Evolutionary conservation across 2,113 vertebrate genomes (phyloP).

Genomic region (Blennius ocellaris): DNA sequence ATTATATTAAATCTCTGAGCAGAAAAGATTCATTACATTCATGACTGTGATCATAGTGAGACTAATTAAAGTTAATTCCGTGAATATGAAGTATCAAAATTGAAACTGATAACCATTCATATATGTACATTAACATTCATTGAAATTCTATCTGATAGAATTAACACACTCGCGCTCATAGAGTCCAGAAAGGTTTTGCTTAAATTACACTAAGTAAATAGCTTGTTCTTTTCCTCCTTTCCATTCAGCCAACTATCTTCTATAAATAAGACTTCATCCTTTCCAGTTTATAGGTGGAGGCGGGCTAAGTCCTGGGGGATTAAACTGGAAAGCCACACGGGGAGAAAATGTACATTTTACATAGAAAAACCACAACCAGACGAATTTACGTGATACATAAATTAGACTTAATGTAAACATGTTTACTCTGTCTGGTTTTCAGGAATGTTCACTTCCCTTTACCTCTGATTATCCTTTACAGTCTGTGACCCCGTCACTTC

Average conservation of each 20-base stretch:
- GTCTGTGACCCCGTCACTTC: constrained; percentile 23
- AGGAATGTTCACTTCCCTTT: constrained; percentile 30
- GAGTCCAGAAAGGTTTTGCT: neutral
- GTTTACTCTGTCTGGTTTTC: neutral
- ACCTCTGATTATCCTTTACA: constrained; percentile 40
- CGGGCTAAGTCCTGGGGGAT: no score
- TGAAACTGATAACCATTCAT: constrained; percentile 34
- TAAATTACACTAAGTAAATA: constrained; percentile 2
- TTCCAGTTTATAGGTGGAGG: no score
- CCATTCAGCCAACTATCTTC: no score
- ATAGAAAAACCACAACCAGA: no score
- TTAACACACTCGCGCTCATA: neutral
- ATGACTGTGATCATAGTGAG: neutral
- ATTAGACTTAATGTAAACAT: neutral
- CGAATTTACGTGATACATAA: neutral
- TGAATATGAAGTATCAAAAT: constrained; percentile 25
- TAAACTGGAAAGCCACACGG: no score
- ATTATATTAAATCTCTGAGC: constrained; percentile 25
- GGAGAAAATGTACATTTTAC: no score
- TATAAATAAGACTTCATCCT: no score
- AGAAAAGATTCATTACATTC: constrained; percentile 45
- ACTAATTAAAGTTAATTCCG: constrained; percentile 32
- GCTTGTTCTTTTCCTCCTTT: constrained; percentile 11
- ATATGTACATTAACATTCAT: constrained; percentile 20
- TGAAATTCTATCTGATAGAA: constrained; percentile 5